phyloP scores from a whole-genome alignment of 1,140 invertebrate species.

The Alviniconcha marisindica region DNA sequence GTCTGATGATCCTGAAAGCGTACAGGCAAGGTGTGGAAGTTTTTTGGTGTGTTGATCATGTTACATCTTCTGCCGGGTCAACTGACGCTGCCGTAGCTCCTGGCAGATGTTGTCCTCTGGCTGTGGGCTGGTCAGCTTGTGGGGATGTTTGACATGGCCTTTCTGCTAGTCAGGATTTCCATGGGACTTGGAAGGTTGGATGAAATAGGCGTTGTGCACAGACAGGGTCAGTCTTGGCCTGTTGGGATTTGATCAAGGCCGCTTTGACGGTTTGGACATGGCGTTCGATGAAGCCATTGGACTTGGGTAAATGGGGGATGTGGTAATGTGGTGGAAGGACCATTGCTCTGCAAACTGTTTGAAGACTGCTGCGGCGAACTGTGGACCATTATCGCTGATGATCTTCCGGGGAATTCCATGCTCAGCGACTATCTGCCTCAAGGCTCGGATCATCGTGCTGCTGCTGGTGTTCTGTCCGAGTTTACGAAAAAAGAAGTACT shows the following conservation, averaged over 20 bases:
- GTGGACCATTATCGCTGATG: conserved; percentile 40
- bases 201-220: conserved; percentile 35
- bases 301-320: conserved; percentile 41
- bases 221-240: conserved; percentile 23
- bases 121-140: not conserved
- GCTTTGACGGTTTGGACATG: conserved; percentile 47
- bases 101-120: no score
- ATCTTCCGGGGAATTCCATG: conserved; percentile 25
- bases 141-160: not conserved
- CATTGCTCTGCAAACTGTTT: conserved; percentile 19
- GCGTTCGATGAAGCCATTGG: conserved; percentile 49
- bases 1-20: not conserved
- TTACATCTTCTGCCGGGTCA: not conserved
- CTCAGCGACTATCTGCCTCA: conserved; percentile 26
- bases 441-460: not conserved
- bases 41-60: not conserved
- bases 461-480: not conserved
- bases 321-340: conserved; percentile 35
- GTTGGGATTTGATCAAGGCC: conserved; percentile 21
- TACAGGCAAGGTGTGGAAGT: not conserved
- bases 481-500: conserved; percentile 33
- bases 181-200: conserved; percentile 17
- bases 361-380: conserved; percentile 29
- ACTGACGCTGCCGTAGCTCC: not conserved
- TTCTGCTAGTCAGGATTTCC: conserved; percentile 29